phyloP scores from a whole-genome alignment of 2,113 vertebrate genomes.

The Muntiacus reevesi region DNA sequence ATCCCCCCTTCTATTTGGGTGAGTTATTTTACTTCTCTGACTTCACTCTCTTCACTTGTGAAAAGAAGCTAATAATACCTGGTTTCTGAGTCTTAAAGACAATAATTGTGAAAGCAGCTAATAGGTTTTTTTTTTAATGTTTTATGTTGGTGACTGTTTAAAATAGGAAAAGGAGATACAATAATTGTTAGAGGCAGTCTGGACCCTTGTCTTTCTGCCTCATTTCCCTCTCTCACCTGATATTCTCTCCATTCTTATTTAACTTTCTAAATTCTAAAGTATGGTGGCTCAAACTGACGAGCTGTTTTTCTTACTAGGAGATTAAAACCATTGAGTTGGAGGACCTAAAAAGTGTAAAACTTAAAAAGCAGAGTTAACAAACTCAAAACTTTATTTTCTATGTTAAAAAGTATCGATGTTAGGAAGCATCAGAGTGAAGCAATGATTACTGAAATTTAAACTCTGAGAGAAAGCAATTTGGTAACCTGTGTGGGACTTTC shows the following conservation, averaged over 20 bases:
- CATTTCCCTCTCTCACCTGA: not conserved
- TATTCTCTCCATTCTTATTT: not conserved
- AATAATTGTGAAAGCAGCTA: not conserved
- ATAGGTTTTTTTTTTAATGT: not conserved
- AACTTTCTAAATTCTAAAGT: not conserved
- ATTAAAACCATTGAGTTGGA: not conserved
- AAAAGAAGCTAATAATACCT: not conserved
- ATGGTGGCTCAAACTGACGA: not conserved
- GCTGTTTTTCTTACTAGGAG: not conserved
- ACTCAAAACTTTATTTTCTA: conserved; percentile 13
- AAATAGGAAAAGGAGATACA: not conserved
- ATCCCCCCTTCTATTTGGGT: not conserved
- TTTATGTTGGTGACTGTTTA: not conserved
- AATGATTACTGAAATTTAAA: conserved; percentile 6
- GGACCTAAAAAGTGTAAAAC: not conserved
- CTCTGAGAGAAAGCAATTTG: not conserved
- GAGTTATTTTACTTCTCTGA: not conserved
- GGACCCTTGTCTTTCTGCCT: not conserved
- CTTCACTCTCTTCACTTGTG: not conserved
- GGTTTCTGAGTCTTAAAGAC: not conserved
- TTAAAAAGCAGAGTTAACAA: not conserved
- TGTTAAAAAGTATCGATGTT: not conserved
- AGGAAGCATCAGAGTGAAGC: not conserved
- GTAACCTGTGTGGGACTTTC: not conserved
- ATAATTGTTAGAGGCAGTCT: not conserved